Evolutionary conservation across 2,888 invertebrate genomes (phyloP).

Genomic region (Caenorhabditis macrosperma): DNA sequence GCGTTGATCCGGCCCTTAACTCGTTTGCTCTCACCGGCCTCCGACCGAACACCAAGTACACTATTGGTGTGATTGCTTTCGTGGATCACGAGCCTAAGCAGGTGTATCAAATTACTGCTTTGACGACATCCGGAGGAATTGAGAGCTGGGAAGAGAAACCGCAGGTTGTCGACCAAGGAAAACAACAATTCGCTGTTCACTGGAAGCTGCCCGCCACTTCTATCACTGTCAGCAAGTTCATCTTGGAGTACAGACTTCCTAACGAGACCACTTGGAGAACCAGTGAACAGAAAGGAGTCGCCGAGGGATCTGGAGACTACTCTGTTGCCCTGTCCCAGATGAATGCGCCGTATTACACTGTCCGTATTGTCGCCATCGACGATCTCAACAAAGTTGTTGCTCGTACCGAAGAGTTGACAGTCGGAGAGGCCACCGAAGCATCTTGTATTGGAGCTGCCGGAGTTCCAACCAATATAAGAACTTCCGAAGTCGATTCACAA

Average conservation of each 20-base stretch:
- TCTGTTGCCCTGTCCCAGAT: constrained; percentile 66
- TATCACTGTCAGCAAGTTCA: constrained; percentile 67
- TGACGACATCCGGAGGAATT: constrained; percentile 68
- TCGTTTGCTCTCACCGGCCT: constrained; percentile 76
- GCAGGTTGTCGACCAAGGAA: constrained; percentile 68
- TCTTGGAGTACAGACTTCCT: constrained; percentile 78
- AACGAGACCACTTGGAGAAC: constrained; percentile 77
- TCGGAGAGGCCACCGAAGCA: constrained; percentile 70
- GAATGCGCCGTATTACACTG: constrained; percentile 72
- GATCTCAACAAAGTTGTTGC: constrained; percentile 70
- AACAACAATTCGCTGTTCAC: constrained; percentile 72
- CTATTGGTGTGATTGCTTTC: constrained; percentile 79
- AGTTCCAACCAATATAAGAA: constrained; percentile 68
- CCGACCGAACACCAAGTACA: constrained; percentile 76
- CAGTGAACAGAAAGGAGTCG: constrained; percentile 61
- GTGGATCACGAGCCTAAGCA: constrained; percentile 79
- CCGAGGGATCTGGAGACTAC: constrained; percentile 68
- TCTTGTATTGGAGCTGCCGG: constrained; percentile 75
- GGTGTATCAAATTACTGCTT: constrained; percentile 70
- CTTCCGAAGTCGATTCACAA: constrained; percentile 53
- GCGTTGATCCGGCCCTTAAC: constrained; percentile 72
- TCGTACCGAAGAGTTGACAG: constrained; percentile 75
- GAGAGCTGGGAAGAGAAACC: constrained; percentile 70
- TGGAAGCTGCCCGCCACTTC: constrained; percentile 74
- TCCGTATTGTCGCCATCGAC: constrained; percentile 72